Conservation (phyloP, 2,797 vertebrate species). For the Channa striata region DNA sequence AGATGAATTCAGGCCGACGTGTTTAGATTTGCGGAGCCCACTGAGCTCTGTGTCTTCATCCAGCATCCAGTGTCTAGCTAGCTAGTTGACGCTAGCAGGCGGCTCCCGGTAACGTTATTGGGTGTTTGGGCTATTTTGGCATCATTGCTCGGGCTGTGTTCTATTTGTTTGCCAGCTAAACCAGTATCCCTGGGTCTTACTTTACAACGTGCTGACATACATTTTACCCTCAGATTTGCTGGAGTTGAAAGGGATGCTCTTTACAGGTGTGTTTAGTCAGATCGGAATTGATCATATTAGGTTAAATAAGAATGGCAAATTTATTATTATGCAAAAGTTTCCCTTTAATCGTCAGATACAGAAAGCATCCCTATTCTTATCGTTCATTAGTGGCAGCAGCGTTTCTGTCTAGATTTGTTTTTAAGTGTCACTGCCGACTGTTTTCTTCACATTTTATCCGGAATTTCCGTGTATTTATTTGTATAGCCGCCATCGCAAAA, state of each 20-base stretch:
- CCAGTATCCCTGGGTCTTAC: not conserved
- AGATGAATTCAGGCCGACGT: constrained; percentile 30
- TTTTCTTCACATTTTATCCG: constrained; percentile 3
- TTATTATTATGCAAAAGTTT: not conserved
- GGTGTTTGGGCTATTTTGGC: constrained; percentile 29
- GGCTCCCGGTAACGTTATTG: constrained; percentile 28
- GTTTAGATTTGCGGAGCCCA: constrained; percentile 47
- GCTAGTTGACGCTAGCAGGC: constrained; percentile 59
- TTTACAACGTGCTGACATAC: not conserved
- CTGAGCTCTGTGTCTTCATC: constrained; percentile 21
- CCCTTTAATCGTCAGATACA: constrained; percentile 1
- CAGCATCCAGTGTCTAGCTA: constrained; percentile 25
- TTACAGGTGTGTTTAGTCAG: not conserved
- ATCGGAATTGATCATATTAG: not conserved
- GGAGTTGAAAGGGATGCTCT: not conserved
- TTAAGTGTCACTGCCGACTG: not conserved
- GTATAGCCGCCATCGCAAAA: not conserved
- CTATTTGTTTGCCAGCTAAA: not conserved
- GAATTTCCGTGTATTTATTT: not conserved
- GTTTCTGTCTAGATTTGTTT: not conserved
- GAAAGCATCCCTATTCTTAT: not conserved
- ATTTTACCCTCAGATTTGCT: not conserved
- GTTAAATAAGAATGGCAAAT: not conserved
- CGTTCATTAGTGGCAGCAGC: not conserved
- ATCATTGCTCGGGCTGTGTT: constrained; percentile 9